Evolutionary conservation across 2,797 vertebrate genomes (phyloP).

Genomic region (Ispidina lecontei): DNA sequence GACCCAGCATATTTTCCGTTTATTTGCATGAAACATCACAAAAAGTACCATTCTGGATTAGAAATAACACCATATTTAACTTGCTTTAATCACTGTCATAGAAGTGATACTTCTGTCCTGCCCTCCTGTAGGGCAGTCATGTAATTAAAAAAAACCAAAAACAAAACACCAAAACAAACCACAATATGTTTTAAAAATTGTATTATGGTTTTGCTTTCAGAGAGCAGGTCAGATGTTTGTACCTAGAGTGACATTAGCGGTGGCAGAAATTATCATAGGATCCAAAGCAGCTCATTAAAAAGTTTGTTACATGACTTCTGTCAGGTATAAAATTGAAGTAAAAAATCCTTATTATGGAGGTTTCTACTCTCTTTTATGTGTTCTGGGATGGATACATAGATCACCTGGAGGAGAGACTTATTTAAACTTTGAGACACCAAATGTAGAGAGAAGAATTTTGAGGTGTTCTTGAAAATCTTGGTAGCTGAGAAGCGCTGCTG

Average conservation of each 20-base stretch:
- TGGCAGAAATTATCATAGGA: slow-evolving; percentile 17
- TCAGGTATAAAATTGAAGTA: neutral
- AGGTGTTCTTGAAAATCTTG: neutral
- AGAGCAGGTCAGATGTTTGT: slow-evolving; percentile 23
- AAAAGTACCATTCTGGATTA: neutral
- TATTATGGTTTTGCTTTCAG: slow-evolving; percentile 8
- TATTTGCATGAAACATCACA: neutral
- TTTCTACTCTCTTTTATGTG: neutral
- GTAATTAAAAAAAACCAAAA: neutral
- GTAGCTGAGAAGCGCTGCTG: neutral
- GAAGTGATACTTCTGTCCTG: neutral
- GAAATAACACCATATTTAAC: neutral
- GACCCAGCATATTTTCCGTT: neutral
- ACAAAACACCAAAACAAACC: neutral
- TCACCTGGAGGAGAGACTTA: neutral
- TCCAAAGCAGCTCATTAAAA: neutral
- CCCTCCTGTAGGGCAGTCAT: neutral
- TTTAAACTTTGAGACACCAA: neutral
- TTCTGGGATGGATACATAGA: neutral
- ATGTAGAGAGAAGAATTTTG: neutral
- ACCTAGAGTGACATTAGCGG: neutral
- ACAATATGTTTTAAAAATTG: slow-evolving; percentile 5
- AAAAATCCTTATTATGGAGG: neutral
- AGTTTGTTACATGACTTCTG: neutral
- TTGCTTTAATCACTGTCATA: neutral